A percentile compares a stretch with the other conserved stretches of the same genome.
These are phyloP conservation scores for Takifugu rubripes DNA, from an alignment of 2,797 vertebrate genomes.

Conservation along the genomic window DNA sequence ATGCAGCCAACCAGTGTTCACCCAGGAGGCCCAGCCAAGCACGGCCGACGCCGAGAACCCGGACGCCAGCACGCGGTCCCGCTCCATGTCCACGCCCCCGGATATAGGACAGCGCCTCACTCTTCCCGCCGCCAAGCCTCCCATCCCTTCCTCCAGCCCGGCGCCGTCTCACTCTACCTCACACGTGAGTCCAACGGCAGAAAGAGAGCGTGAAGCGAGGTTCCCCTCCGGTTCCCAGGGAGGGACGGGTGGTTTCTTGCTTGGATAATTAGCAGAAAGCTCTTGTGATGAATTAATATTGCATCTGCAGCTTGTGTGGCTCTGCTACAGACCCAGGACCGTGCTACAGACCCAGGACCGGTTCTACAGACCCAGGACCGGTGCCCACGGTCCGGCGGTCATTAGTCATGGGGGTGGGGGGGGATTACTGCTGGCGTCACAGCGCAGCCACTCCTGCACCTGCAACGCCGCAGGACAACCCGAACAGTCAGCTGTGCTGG, in stretches of 20 bases:
- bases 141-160: conserved; percentile 62
- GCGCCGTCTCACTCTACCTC: conserved; percentile 79
- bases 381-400: too few relatives aligned
- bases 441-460: too few relatives aligned
- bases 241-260: conserved; percentile 20
- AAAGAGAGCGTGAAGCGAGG: too few relatives aligned
- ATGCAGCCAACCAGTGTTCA: conserved; percentile 84
- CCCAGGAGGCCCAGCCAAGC: conserved; percentile 80
- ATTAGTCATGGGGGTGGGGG: too few relatives aligned
- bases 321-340: too few relatives aligned
- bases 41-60: conserved; percentile 81
- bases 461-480: too few relatives aligned
- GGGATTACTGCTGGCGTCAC: too few relatives aligned
- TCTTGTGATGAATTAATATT: conserved; percentile 56
- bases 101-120: conserved; percentile 85
- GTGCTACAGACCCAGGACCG: conserved; percentile 37
- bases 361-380: too few relatives aligned
- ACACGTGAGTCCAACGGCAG: conserved; percentile 77
- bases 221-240: conserved; percentile 6
- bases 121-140: conserved; percentile 78
- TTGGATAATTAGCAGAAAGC: conserved; percentile 27
- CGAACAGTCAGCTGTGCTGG: too few relatives aligned
- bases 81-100: conserved; percentile 82
- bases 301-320: conserved; percentile 41
- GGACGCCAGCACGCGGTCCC: conserved; percentile 77